Evolutionary conservation across 2,888 invertebrate genomes (phyloP), one percentile per base, ranked within the genome.

Genomic region (Aricia artaxerxes): DNA sequence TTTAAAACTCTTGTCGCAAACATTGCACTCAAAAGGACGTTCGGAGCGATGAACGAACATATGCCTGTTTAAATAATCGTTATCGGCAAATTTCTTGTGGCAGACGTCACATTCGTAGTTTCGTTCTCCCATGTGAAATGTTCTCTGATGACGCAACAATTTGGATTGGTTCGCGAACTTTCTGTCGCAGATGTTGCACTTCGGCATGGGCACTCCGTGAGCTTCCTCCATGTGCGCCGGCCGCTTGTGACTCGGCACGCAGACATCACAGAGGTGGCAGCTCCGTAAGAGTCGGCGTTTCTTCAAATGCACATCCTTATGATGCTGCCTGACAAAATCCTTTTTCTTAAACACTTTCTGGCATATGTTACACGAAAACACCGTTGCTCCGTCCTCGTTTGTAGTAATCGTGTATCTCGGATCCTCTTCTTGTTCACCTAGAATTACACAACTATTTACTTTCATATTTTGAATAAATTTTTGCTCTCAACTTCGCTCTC

Each of bases 181-280:
- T 79, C 85, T 87, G 4, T 86, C 87, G 80, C 89, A 89, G 1
- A 85, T 86, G 3, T 84, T 83, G 78, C 89, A 89, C 0, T 82
- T 84, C 0, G 89, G 89, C 0, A 85, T 83, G 1, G 85, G 85
- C 3, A 88, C 83, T 0, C 85, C 86, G 76, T 89, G 89, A 4
- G 81, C 86, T 73, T 84, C 82, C 78, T 89, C 89, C 5, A 88
- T 11, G 35, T 89, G 89, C 0, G 80, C 85, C 1, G 88, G 85
- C 38, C 86, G 82, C 1, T 84, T 60, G 35, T 88, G 80, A 0
- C 81, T 84, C 0, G 88, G 86, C 1, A 89, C 81, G 81, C 80
- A 85, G 3, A 82, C 82, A 35, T 86, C 84, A 78, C 64, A 64
- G 9, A 64, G 24, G 31, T 64, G 24, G 31, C 64, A 64, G n/a